Evolutionary conservation across 2,113 vertebrate species (phyloP), one percentile per base, ranked within the genome.

Genomic region (Erythrocercus mccallii): DNA sequence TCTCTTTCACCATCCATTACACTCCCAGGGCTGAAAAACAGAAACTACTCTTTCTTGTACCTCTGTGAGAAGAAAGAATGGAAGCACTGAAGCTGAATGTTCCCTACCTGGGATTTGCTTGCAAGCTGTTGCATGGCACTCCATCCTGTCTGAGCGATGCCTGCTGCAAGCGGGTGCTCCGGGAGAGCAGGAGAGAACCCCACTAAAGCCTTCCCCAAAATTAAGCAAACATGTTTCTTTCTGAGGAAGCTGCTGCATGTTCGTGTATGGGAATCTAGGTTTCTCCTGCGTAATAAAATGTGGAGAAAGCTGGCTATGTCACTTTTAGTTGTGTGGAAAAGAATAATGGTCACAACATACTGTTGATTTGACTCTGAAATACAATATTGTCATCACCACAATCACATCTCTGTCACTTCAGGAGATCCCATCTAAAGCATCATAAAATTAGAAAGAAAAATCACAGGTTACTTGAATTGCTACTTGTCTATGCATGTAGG

Each of bases 71-170:
- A 76, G 71, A 79, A 94, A 84, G 90, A 92, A 77, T n/a, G 82
- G 82, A 70, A 87, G 57, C 93, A 94, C 85, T 93, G 72, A 57
- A 90, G 69, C 77, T 64, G 83, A 71, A 68, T 40, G 91, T 70
- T 91, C 56, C 82, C 69, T 62, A 22, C 76, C 9, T 73, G 72
- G 83, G 88, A 88, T 81, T 89, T 44, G 92, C 90, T 94, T 94
- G 93, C 88, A 28, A 84, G 89, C 96, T 95, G 54, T 86, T 95
- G 96, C 96, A 97, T 96, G 94, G 94, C 96, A 93, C 95, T 96
- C 91, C 92, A 94, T 97, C 91, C 84, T 90, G 77, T 95, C 77
- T 83, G 91, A 95, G 58, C 45, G 88, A 69, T 2, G 25, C 85
- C 90, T 79, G 81, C 78, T 94, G 92, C 82, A 83, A 93, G 69